Conservation (phyloP, 2,113 vertebrate species). For the Phrynosoma blainvillii region DNA sequence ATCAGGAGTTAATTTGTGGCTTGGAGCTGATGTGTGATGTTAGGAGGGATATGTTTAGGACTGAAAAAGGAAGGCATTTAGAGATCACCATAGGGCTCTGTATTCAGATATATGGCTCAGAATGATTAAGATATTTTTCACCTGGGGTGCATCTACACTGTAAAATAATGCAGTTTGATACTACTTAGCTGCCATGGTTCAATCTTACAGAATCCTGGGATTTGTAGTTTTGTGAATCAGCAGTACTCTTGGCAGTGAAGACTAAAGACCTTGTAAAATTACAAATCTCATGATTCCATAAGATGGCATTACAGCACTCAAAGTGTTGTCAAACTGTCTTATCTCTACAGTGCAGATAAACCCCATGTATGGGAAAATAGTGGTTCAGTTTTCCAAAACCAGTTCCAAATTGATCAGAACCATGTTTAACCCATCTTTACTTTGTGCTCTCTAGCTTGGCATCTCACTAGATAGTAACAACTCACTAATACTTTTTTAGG, state of each 20-base stretch:
- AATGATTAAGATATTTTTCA: background rate
- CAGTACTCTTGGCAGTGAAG: too few relatives aligned
- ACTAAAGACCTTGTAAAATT: too few relatives aligned
- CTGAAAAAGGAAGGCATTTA: background rate
- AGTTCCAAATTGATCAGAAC: background rate
- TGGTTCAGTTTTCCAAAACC: background rate
- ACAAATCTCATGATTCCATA: too few relatives aligned
- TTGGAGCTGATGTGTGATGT: background rate
- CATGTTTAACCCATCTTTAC: conserved; percentile 24
- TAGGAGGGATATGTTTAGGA: too few relatives aligned
- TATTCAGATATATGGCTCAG: background rate
- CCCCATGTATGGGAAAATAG: background rate
- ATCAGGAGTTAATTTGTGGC: background rate
- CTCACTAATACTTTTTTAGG: conserved; percentile 46
- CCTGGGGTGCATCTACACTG: too few relatives aligned
- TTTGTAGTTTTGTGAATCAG: too few relatives aligned
- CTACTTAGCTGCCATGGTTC: too few relatives aligned
- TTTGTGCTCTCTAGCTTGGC: conserved; percentile 16
- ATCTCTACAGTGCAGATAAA: background rate
- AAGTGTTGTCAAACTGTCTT: too few relatives aligned
- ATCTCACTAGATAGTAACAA: conserved; percentile 3
- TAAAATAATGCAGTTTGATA: too few relatives aligned
- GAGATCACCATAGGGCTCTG: background rate
- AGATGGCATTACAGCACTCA: too few relatives aligned
- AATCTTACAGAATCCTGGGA: too few relatives aligned